phyloP scores from a whole-genome alignment of 2,797 vertebrate genomes.

The Myiotriccus ornatus region DNA sequence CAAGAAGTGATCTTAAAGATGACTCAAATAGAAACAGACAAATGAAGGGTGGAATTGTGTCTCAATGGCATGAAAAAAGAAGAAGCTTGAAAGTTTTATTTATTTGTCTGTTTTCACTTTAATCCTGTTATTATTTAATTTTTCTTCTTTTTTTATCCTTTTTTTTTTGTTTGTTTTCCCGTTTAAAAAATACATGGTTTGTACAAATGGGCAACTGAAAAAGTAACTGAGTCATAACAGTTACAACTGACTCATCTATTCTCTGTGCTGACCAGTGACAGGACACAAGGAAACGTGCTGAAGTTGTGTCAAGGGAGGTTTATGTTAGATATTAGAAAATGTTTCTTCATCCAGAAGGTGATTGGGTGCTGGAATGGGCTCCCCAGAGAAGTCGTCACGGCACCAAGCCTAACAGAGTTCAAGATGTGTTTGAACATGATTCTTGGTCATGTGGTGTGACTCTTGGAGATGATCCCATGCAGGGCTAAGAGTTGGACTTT shows the following conservation, averaged over 20 bases:
- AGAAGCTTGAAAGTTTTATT: not conserved
- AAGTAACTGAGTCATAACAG: not conserved
- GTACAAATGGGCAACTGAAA: not conserved
- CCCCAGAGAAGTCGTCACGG: not conserved
- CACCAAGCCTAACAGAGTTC: not conserved
- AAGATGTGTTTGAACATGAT: not conserved
- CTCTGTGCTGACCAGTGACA: not conserved
- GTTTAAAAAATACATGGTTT: not conserved
- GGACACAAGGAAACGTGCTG: not conserved
- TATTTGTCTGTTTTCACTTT: not conserved
- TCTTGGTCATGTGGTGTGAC: not conserved
- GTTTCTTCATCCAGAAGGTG: not conserved
- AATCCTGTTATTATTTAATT: not conserved
- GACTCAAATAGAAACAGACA: not conserved
- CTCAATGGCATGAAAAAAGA: not conserved
- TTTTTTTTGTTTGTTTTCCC: not conserved
- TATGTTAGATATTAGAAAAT: not conserved
- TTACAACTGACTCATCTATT: not conserved
- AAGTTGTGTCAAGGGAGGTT: not conserved
- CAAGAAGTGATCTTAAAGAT: not conserved
- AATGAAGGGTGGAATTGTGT: not conserved
- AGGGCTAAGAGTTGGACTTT: not conserved
- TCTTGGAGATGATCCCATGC: not conserved
- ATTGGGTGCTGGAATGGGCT: not conserved
- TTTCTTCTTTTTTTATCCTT: not conserved